Percentiles rank a stretch among this genome's conserved stretches.
These are phyloP conservation scores for Acromyrmex echinatior DNA, from an alignment of 1,140 invertebrate species.

Conservation along the genomic window DNA sequence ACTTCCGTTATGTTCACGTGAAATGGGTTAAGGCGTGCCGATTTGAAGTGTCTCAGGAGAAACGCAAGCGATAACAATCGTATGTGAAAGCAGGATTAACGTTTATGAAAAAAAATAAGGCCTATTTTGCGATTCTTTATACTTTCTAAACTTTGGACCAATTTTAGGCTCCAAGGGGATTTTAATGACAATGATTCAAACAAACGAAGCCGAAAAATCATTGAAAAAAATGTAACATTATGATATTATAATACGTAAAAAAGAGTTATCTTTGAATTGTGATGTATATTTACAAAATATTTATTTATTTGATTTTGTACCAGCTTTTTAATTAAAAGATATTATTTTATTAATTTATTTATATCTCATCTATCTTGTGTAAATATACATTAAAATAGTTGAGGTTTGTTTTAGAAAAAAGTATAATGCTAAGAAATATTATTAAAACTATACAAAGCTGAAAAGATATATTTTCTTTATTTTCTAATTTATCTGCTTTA, in stretches of 20 bases:
- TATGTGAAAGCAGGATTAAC: slow-evolving; percentile 19
- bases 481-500: not conserved
- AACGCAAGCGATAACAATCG: slow-evolving; percentile 60
- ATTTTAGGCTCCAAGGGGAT: slow-evolving; percentile 32
- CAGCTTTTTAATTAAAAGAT: not conserved
- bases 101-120: slow-evolving; percentile 34
- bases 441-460: not conserved
- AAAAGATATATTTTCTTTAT: not conserved
- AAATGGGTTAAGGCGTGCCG: slow-evolving; percentile 29
- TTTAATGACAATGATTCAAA: slow-evolving; percentile 6
- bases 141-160: slow-evolving; percentile 71
- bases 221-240: slow-evolving; percentile 38
- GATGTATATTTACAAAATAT: not conserved
- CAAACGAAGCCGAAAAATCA: not conserved
- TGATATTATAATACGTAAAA: not conserved
- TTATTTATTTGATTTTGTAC: not conserved
- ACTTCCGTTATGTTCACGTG: not conserved
- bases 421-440: not conserved
- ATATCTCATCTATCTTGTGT: not conserved
- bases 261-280: not conserved
- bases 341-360: slow-evolving; percentile 17
- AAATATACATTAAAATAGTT: not conserved
- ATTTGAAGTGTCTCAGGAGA: slow-evolving; percentile 19
- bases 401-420: not conserved
- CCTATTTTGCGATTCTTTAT: slow-evolving; percentile 1